Conservation (phyloP, 1,140 invertebrate species). For the Anagrus nilaparvatae region DNA sequence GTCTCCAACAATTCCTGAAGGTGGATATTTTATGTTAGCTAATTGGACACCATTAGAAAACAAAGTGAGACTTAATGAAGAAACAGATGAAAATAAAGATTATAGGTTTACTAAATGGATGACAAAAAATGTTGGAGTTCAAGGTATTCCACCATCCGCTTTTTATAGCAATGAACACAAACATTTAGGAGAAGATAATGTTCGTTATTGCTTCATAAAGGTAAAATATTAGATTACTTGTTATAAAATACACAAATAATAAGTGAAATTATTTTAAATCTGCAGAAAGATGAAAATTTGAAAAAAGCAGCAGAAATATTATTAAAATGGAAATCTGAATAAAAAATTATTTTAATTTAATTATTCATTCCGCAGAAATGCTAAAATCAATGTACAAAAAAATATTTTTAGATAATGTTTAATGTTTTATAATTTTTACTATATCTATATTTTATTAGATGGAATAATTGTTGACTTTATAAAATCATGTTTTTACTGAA, state of each 20-base stretch:
- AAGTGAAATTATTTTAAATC: conserved; percentile 20
- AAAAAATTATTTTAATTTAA: conserved; percentile 4
- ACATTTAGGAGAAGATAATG: conserved; percentile 73
- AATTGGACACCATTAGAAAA: conserved; percentile 71
- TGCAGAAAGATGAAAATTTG: conserved; percentile 66
- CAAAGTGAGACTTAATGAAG: conserved; percentile 53
- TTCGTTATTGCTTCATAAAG: conserved; percentile 92
- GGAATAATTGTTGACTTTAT: too few species aligned
- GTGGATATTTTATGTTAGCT: conserved; percentile 94
- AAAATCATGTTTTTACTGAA: too few species aligned
- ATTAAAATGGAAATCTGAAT: conserved; percentile 46
- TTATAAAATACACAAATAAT: conserved; percentile 3
- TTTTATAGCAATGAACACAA: conserved; percentile 85
- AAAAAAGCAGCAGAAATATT: conserved; percentile 56
- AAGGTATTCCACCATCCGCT: conserved; percentile 87
- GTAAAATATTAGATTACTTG: conserved; percentile 37
- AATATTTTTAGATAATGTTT: too few species aligned
- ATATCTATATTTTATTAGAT: too few species aligned
- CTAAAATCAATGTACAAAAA: too few species aligned
- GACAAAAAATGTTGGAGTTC: conserved; percentile 83
- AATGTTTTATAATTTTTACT: too few species aligned
- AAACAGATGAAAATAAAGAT: conserved; percentile 67
- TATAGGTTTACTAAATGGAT: conserved; percentile 94
- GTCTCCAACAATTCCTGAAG: conserved; percentile 86
- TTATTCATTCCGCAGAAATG: not conserved